Conservation (phyloP, 2,113 vertebrate species). For the Melanotaenia duboulayi region DNA sequence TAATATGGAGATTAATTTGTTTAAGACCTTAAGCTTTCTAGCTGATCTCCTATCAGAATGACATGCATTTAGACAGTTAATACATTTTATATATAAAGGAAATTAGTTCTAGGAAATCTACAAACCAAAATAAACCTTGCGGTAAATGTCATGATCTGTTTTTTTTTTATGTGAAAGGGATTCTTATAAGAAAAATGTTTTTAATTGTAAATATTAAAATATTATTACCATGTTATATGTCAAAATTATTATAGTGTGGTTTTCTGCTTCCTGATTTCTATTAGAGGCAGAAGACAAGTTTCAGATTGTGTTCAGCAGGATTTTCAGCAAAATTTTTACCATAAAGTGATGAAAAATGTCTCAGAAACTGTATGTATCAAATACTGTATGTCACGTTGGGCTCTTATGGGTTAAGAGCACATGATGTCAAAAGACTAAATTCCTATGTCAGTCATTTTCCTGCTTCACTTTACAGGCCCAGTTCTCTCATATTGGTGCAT, state of each 20-base stretch:
- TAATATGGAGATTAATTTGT: not conserved
- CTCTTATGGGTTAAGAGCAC: not conserved
- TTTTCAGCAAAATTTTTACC: too few relatives aligned
- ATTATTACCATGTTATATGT: too few relatives aligned
- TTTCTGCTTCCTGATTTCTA: too few relatives aligned
- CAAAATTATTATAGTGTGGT: too few relatives aligned
- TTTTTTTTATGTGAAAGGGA: not conserved
- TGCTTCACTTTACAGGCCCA: constrained; percentile 84
- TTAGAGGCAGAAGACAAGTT: too few relatives aligned
- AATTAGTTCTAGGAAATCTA: not conserved
- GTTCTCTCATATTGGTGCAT: constrained; percentile 93
- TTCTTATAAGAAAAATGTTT: too few relatives aligned
- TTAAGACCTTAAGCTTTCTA: not conserved
- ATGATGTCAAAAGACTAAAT: not conserved
- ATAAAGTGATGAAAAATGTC: too few relatives aligned
- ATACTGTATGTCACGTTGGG: too few relatives aligned
- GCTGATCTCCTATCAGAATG: not conserved
- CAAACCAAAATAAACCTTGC: not conserved
- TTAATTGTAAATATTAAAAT: too few relatives aligned
- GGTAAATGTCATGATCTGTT: too few relatives aligned
- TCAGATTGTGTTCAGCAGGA: too few relatives aligned
- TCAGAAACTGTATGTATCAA: too few relatives aligned
- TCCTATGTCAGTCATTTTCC: constrained; percentile 11
- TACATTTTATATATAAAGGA: not conserved
- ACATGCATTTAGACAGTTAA: not conserved